Conservation (phyloP, 2,888 invertebrate genomes). For the Drosophila prostipennis region DNA sequence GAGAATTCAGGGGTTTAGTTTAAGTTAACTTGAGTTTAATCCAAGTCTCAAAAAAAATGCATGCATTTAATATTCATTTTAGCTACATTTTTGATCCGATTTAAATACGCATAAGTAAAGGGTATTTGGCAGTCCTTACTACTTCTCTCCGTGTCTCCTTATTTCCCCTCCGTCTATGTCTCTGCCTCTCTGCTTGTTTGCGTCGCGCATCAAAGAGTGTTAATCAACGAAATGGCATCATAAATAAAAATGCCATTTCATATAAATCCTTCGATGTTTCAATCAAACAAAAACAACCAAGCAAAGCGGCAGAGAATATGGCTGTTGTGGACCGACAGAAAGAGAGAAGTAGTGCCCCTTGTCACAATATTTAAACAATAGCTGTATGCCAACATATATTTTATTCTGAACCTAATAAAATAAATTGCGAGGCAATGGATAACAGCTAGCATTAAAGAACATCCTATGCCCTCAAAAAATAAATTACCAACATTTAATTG, state of each 20-base stretch:
- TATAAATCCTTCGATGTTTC: slow-evolving; percentile 75
- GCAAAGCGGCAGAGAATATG: slow-evolving; percentile 8
- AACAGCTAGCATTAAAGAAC: slow-evolving; percentile 5
- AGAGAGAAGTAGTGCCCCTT: not conserved
- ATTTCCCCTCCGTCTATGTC: not conserved
- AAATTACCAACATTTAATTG: not conserved
- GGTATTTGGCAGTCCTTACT: not conserved
- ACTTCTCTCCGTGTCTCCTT: not conserved
- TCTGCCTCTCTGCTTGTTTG: not conserved
- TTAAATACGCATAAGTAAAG: not conserved
- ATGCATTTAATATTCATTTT: not conserved
- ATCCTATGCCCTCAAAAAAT: not conserved
- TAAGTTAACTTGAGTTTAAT: too few relatives aligned
- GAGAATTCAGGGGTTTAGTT: not conserved
- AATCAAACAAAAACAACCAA: slow-evolving; percentile 68
- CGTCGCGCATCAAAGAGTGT: slow-evolving; percentile 66
- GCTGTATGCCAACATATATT: slow-evolving; percentile 53
- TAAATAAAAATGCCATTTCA: slow-evolving; percentile 76
- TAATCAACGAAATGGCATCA: slow-evolving; percentile 79
- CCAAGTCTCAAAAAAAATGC: not conserved
- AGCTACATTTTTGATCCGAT: not conserved
- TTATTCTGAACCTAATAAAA: slow-evolving; percentile 62
- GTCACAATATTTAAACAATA: slow-evolving; percentile 50
- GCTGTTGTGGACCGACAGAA: not conserved
- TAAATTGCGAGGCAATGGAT: slow-evolving; percentile 45